Percentiles rank a stretch among this genome's conserved stretches.
These are phyloP conservation scores for Microcebus griseorufus DNA, from an alignment of 2,113 vertebrate genomes.

Conservation along the genomic window DNA sequence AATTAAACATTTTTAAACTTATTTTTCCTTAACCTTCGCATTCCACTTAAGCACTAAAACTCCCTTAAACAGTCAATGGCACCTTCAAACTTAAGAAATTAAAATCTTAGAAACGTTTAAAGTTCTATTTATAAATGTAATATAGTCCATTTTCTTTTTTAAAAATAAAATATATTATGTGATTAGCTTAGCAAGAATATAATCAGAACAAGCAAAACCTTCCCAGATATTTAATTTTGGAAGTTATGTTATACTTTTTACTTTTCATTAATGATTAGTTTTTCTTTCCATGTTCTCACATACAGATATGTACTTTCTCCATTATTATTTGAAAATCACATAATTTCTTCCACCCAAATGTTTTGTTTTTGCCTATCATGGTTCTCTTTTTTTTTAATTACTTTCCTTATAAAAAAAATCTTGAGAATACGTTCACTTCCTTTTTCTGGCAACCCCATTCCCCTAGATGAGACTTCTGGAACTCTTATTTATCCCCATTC, in stretches of 20 bases:
- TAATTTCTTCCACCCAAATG: background rate
- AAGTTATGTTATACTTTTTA: background rate
- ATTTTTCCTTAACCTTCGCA: constrained; percentile 36
- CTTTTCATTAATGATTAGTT: background rate
- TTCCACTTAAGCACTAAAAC: background rate
- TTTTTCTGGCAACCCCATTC: background rate
- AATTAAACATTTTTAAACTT: background rate
- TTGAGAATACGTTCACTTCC: background rate
- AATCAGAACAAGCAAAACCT: background rate
- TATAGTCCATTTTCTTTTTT: background rate
- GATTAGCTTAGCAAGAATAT: background rate
- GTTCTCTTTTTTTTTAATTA: background rate
- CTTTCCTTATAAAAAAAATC: background rate
- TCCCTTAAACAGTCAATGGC: background rate
- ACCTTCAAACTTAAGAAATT: constrained; percentile 28
- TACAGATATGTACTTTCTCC: background rate
- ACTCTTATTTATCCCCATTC: background rate
- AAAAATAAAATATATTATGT: background rate
- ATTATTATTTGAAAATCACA: constrained; percentile 14
- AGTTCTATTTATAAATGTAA: constrained; percentile 23
- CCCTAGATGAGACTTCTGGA: background rate
- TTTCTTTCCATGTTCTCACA: background rate
- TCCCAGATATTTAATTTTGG: constrained; percentile 18
- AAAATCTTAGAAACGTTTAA: constrained; percentile 1
- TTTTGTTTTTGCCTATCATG: background rate